phyloP scores from a whole-genome alignment of 2,113 vertebrate species.

The Tauraco erythrolophus region DNA sequence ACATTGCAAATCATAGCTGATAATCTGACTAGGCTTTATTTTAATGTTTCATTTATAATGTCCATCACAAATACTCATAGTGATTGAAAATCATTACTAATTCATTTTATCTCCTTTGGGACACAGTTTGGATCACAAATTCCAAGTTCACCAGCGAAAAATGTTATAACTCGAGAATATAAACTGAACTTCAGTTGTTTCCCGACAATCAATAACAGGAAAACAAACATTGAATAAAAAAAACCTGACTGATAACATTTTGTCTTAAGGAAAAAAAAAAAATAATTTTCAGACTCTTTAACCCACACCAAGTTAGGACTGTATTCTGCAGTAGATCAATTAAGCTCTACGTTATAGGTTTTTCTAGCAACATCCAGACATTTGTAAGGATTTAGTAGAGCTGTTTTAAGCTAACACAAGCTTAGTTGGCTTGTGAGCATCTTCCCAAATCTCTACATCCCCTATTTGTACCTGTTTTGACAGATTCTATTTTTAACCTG shows the following conservation, averaged over 20 bases:
- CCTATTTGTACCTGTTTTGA: background rate
- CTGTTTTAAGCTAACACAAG: background rate
- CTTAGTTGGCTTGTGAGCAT: background rate
- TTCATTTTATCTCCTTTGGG: background rate
- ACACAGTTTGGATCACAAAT: background rate
- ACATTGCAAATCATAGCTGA: background rate
- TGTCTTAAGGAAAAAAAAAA: background rate
- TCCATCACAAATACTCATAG: background rate
- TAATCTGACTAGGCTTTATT: background rate
- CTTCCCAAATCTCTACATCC: background rate
- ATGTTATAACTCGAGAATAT: background rate
- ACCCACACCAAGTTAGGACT: background rate
- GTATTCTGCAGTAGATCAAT: background rate
- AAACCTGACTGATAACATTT: background rate
- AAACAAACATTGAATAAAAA: background rate
- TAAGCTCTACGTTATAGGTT: background rate
- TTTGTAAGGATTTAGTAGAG: background rate
- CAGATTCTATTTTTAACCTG: background rate
- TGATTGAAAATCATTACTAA: conserved; percentile 27
- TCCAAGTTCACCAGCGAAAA: background rate
- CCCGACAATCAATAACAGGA: background rate
- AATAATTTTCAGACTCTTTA: background rate
- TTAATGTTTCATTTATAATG: background rate
- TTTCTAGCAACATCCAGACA: background rate
- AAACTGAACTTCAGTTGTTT: background rate